Conservation (phyloP, 1,140 invertebrate genomes). For the Tyrophagus putrescentiae region DNA sequence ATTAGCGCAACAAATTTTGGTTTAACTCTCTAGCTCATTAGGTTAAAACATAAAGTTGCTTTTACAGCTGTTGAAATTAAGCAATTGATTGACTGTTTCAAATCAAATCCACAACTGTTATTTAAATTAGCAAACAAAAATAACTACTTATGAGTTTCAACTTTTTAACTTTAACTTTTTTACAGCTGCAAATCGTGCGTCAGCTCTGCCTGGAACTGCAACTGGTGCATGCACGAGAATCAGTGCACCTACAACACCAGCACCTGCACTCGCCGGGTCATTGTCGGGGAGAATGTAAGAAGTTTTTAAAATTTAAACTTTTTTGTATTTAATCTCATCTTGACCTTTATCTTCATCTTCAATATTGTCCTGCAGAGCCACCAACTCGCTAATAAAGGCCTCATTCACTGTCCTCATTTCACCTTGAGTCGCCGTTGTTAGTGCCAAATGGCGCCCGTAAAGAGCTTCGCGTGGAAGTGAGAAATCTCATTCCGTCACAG, state of each 20-base stretch:
- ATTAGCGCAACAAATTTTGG: too few species aligned
- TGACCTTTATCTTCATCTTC: not conserved
- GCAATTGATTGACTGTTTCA: too few species aligned
- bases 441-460: constrained; percentile 73
- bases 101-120: too few species aligned
- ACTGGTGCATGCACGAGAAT: constrained; percentile 92
- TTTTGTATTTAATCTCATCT: not conserved
- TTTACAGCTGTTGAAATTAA: too few species aligned
- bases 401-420: constrained; percentile 29
- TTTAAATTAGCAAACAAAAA: too few species aligned
- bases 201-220: constrained; percentile 73
- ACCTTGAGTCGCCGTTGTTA: constrained; percentile 45
- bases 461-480: constrained; percentile 70
- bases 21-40: too few species aligned
- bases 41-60: too few species aligned
- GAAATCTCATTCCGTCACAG: constrained; percentile 46
- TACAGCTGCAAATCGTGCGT: constrained; percentile 59
- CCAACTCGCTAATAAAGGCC: constrained; percentile 29
- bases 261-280: constrained; percentile 59
- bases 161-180: too few species aligned
- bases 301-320: not conserved
- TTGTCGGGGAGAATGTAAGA: constrained; percentile 51
- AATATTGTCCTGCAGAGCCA: constrained; percentile 44
- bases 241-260: constrained; percentile 51
- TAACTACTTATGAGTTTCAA: too few species aligned